Base-by-base conservation (phyloP, 1,140 invertebrate genomes). In the Leptestheria dahalacensis region DNA sequence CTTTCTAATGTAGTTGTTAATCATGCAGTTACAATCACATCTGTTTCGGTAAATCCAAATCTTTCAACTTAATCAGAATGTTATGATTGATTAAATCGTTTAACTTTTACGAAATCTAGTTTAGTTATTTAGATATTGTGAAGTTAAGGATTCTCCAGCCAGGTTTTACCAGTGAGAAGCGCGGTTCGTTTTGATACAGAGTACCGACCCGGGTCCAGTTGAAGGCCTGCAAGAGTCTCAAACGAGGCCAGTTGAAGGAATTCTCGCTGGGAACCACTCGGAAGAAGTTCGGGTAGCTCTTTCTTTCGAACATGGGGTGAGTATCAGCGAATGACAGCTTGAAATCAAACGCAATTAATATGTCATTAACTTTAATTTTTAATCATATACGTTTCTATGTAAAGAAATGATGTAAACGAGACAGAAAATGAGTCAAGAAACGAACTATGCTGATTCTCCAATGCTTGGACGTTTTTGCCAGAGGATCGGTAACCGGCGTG, bases 271-370 rank as follows among this genome's bases (percentile, higher is more conserved):
- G 93, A 24, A 95, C 92, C 61, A 96, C 88, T 20, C 92, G 83
- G 74, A 93, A 97, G 76, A 96, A 96, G 73, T 96, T 97, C 2
- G 90, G 92, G 71, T 92, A 97, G 60, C 84, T 89, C 62, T 88
- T 82, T 67, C 85, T 88, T 1, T 91, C 93, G 74, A 97, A 96
- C 85, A 96, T 94, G 1, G 95, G 94, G 75, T 98, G 92, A 15
- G 93, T 98, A 72, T 99, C 95, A 2, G 92, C 94, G 71, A 97
- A 99, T 1, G 93, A 96, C 23, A 99, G 74, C 85, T 97, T n/a
- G n/a, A n/a, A n/a, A n/a, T n/a, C n/a, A n/a, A n/a, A n/a, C n/a
- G n/a, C n/a, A n/a, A n/a, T n/a, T n/a, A n/a, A n/a, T n/a, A n/a
- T n/a, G n/a, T n/a, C n/a, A n/a, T n/a, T n/a, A n/a, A n/a, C n/a